A percentile compares a stretch with the other conserved stretches of the same genome.
Conservation (phyloP, 2,797 vertebrate species). For the Discoglossus pictus region DNA sequence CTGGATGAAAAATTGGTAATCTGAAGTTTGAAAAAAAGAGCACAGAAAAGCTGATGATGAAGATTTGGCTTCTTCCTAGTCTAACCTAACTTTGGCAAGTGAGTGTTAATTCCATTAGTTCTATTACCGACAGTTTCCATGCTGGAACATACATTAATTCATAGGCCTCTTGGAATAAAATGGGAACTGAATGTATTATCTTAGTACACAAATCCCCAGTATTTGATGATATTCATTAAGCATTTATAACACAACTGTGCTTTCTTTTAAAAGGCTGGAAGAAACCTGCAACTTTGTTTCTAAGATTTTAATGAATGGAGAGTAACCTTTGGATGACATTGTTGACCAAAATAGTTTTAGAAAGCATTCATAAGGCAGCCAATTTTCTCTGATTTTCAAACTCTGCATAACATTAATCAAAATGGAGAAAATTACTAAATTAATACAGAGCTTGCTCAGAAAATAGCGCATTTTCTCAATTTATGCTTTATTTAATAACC, state of each 20-base stretch:
- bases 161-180: no score
- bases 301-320: not conserved
- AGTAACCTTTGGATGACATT: slow-evolving; percentile 42
- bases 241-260: not conserved
- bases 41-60: no score
- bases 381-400: slow-evolving; percentile 37
- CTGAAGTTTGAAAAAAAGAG: no score
- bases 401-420: slow-evolving; percentile 49
- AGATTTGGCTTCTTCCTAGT: no score
- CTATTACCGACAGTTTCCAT: no score
- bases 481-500: slow-evolving; percentile 30
- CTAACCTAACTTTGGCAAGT: no score
- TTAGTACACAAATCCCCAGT: no score
- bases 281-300: slow-evolving; percentile 5
- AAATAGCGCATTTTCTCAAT: slow-evolving; percentile 23
- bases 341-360: slow-evolving; percentile 35
- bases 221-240: slow-evolving; percentile 11
- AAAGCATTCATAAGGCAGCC: slow-evolving; percentile 15
- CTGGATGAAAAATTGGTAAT: no score
- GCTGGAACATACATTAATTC: no score
- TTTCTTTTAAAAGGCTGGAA: not conserved
- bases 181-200: no score
- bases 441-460: slow-evolving; percentile 37
- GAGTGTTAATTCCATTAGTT: no score
- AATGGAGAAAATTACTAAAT: slow-evolving; percentile 42